Evolutionary conservation across 2,113 vertebrate genomes (phyloP).

Genomic region (Gobius niger): DNA sequence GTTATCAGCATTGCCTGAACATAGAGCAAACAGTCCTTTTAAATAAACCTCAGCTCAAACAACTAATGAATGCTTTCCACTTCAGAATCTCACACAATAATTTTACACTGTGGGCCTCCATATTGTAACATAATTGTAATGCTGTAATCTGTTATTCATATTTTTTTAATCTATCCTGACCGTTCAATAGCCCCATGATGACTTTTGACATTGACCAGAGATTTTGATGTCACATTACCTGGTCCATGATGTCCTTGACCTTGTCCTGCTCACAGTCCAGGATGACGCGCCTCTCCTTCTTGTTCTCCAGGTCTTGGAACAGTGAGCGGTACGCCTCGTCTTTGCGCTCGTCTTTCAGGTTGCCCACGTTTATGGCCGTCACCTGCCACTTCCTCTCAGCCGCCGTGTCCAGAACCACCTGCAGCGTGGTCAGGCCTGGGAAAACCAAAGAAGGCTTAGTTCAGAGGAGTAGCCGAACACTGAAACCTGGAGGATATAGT

Average conservation of each 20-base stretch:
- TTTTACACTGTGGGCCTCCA: background rate
- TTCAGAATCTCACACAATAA: background rate
- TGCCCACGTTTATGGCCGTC: conserved; percentile 97
- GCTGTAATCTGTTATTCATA: no score
- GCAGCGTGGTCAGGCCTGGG: conserved; percentile 91
- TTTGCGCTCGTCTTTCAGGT: conserved; percentile 98
- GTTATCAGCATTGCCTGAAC: no score
- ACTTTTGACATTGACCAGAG: no score
- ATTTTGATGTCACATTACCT: conserved; percentile 73
- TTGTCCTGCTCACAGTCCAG: conserved; percentile 98
- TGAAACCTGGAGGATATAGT: no score
- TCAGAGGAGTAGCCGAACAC: background rate
- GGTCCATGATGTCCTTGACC: conserved; percentile 99
- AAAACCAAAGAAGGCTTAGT: background rate
- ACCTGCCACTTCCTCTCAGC: conserved; percentile 99
- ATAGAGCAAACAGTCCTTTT: no score
- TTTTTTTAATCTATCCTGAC: no score
- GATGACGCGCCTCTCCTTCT: conserved; percentile 95
- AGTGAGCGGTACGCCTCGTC: conserved; percentile 96
- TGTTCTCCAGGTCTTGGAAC: conserved; percentile 96
- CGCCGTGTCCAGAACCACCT: conserved; percentile 95
- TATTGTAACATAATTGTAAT: background rate
- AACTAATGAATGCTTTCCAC: no score
- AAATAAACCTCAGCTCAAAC: background rate
- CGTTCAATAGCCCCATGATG: no score